Conservation (phyloP, 2,797 vertebrate species). For the Amblyraja radiata region DNA sequence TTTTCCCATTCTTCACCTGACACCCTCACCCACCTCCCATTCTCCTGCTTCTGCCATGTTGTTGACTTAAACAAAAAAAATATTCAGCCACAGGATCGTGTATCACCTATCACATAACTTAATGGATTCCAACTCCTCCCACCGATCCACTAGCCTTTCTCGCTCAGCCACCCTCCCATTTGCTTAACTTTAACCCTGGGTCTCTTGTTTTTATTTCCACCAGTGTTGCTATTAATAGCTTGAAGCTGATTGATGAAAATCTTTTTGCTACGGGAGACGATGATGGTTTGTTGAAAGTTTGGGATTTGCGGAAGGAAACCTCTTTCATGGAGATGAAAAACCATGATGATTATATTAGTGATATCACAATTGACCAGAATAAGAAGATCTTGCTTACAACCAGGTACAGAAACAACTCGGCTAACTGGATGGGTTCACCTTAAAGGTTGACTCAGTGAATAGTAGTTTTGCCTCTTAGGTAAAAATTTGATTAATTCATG, state of each 20-base stretch:
- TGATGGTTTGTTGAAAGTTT: conserved; percentile 73
- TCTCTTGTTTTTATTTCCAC: conserved; percentile 37
- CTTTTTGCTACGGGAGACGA: conserved; percentile 86
- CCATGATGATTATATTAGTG: conserved; percentile 88
- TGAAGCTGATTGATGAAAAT: conserved; percentile 79
- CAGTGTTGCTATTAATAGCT: conserved; percentile 70
- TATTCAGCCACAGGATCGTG: no score
- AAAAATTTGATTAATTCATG: neutral
- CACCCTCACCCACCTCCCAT: no score
- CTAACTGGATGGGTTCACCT: neutral
- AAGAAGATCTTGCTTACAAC: conserved; percentile 79
- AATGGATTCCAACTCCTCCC: neutral
- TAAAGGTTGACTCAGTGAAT: neutral
- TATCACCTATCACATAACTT: neutral
- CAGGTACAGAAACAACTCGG: conserved; percentile 57
- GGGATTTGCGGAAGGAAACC: conserved; percentile 81
- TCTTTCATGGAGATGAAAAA: conserved; percentile 78
- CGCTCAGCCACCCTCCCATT: neutral
- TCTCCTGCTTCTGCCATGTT: neutral
- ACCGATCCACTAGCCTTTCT: rapidly evolving
- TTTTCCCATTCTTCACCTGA: neutral
- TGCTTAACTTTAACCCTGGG: neutral
- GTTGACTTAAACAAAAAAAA: neutral
- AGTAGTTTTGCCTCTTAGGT: neutral
- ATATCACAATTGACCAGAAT: conserved; percentile 70